Evolutionary conservation across 2,888 invertebrate genomes (phyloP).

Genomic region (Agonopterix heracliana): DNA sequence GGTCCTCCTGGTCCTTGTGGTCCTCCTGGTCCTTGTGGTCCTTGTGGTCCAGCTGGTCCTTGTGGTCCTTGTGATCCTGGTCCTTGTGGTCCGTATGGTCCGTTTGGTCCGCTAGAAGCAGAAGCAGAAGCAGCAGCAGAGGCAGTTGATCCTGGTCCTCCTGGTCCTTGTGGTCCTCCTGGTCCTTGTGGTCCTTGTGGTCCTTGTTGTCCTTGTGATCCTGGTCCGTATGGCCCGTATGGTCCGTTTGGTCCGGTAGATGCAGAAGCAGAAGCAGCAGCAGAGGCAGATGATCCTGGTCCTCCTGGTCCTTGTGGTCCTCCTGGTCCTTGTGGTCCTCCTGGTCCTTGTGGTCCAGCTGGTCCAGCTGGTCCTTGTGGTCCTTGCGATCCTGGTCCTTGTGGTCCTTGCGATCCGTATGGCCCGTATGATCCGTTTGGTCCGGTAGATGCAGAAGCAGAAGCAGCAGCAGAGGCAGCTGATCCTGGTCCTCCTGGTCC

Average conservation of each 20-base stretch:
- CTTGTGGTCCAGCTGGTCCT: conserved; percentile 5
- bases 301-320: conserved; percentile 10
- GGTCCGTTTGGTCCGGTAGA: conserved; percentile 1
- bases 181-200: neutral
- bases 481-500: neutral
- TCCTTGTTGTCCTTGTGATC: neutral
- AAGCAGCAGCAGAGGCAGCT: conserved; percentile 1
- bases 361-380: neutral
- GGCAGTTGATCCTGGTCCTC: conserved; percentile 10
- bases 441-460: neutral
- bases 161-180: conserved; percentile 9
- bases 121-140: conserved; percentile 6
- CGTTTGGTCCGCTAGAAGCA: conserved; percentile 3
- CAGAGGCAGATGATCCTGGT: conserved; percentile 10
- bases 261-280: conserved; percentile 5
- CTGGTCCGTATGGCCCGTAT: conserved; percentile 8
- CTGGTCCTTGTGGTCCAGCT: conserved; percentile 6
- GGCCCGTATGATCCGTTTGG: conserved; percentile 5
- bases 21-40: conserved; percentile 8
- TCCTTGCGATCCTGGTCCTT: neutral
- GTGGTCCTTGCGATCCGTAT: conserved; percentile 1
- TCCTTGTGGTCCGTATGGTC: conserved; percentile 6
- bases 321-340: conserved; percentile 1
- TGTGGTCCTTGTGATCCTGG: conserved; percentile 1
- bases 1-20: neutral